phyloP scores from a whole-genome alignment of 30 jellyfish, hydroid and myxozoan species.

The Chrysaora quinquecirrha region DNA sequence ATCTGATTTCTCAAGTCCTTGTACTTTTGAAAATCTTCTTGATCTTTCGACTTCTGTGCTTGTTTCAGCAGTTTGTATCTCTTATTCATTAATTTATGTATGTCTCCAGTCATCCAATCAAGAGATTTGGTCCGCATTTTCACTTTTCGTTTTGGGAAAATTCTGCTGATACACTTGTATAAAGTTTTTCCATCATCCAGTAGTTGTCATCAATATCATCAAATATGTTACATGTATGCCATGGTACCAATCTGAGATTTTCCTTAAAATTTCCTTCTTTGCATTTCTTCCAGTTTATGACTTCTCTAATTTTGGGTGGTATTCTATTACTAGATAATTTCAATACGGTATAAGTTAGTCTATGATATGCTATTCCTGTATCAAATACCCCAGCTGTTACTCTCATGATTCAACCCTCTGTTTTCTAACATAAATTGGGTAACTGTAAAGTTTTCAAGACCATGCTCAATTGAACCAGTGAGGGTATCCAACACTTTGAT shows the following conservation, averaged over 20 bases:
- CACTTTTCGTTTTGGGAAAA: conserved; percentile 9
- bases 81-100: conserved; percentile 22
- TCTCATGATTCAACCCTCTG: not conserved
- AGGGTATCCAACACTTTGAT: too few species aligned
- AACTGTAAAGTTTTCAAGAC: too few species aligned
- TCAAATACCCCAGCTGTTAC: conserved; percentile 29
- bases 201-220: conserved; percentile 45
- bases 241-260: not conserved
- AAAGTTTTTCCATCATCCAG: not conserved
- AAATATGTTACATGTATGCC: conserved; percentile 4
- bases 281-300: not conserved
- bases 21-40: not conserved
- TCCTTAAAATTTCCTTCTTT: not conserved
- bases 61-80: conserved; percentile 43
- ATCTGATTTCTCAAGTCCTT: not conserved
- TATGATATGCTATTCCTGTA: conserved; percentile 30
- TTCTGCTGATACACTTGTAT: conserved; percentile 1
- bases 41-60: not conserved
- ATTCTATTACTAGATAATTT: not conserved
- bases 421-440: too few species aligned
- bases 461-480: too few species aligned
- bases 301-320: not conserved
- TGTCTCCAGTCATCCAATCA: conserved; percentile 27
- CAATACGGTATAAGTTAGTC: not conserved
- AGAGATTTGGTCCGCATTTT: conserved; percentile 10